Evolutionary conservation across 64 coral and sea anemone species (phyloP).

Genomic region (Montipora efflorescens): DNA sequence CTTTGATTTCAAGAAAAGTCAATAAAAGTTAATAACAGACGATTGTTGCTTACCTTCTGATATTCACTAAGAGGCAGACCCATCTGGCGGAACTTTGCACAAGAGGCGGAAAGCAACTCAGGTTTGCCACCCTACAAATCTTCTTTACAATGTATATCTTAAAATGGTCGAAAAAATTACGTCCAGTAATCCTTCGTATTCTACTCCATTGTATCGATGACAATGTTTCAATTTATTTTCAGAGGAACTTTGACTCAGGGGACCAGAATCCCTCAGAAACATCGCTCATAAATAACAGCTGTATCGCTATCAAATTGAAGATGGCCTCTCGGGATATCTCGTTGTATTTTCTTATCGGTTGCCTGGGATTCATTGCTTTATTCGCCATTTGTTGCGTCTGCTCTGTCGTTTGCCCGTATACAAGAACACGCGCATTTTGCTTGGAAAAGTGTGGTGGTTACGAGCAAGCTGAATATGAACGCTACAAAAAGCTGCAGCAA

Average conservation of each 20-base stretch:
- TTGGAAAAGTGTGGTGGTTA: conserved; percentile 8
- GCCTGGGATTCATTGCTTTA: conserved; percentile 3
- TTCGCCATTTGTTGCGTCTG: background rate
- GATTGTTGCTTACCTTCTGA: background rate
- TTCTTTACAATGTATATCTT: background rate
- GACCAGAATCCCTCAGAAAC: background rate
- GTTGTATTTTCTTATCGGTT: conserved; percentile 24
- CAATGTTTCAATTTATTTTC: background rate
- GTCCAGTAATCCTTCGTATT: background rate
- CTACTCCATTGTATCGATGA: background rate
- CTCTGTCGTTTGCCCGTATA: conserved; percentile 20
- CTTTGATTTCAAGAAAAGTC: conserved; percentile 4
- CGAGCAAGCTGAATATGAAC: background rate
- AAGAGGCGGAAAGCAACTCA: background rate
- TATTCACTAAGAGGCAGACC: background rate
- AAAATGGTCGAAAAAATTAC: background rate
- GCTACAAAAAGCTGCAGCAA: conserved; percentile 17
- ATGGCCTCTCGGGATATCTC: background rate
- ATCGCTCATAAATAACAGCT: background rate
- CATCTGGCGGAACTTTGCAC: background rate
- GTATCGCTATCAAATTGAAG: background rate
- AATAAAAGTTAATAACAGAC: background rate
- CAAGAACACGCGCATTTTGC: conserved; percentile 22
- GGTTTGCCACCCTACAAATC: background rate
- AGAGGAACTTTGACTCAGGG: background rate